Percentiles rank a stretch among this genome's conserved stretches.
Evolutionary conservation across 2,888 invertebrate species (phyloP).

Genomic region (Drosophila aldrichi): DNA sequence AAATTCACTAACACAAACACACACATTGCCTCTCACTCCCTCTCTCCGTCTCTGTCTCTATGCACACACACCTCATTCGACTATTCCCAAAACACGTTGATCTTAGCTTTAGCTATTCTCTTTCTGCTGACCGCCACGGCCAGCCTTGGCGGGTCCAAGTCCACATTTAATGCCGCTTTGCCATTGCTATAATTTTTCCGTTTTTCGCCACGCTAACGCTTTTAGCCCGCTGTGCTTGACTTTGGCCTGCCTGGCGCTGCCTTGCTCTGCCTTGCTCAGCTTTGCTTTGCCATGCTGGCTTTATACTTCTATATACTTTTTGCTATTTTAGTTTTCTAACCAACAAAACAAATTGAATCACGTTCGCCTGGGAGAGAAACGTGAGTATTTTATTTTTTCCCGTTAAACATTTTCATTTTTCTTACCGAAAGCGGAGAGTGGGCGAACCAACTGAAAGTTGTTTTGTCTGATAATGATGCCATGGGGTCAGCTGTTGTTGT

Average conservation of each 20-base stretch:
- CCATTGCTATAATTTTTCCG: conserved; percentile 66
- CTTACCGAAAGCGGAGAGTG: conserved; percentile 38
- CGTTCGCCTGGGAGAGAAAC: conserved; percentile 79
- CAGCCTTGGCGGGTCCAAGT: conserved; percentile 9
- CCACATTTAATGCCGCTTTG: conserved; percentile 56
- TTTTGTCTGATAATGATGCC: conserved; percentile 75
- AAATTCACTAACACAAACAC: neutral
- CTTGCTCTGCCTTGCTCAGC: conserved; percentile 25
- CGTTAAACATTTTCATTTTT: conserved; percentile 78
- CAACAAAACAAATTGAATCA: conserved; percentile 83
- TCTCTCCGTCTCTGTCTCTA: neutral
- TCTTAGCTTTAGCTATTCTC: conserved; percentile 57
- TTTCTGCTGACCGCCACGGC: conserved; percentile 32
- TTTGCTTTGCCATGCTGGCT: conserved; percentile 44
- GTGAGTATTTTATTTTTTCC: conserved; percentile 82
- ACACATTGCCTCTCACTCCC: neutral
- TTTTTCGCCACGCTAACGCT: conserved; percentile 61
- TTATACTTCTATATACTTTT: conserved; percentile 58
- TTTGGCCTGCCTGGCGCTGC: conserved; percentile 30
- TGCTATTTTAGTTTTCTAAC: conserved; percentile 80
- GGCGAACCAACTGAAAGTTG: conserved; percentile 56
- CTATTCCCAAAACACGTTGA: conserved; percentile 41
- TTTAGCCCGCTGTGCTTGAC: conserved; percentile 26
- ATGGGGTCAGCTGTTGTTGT: conserved; percentile 54
- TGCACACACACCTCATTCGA: neutral